Evolutionary conservation across 2,888 invertebrate genomes (phyloP).

Genomic region (Agrilus mali): DNA sequence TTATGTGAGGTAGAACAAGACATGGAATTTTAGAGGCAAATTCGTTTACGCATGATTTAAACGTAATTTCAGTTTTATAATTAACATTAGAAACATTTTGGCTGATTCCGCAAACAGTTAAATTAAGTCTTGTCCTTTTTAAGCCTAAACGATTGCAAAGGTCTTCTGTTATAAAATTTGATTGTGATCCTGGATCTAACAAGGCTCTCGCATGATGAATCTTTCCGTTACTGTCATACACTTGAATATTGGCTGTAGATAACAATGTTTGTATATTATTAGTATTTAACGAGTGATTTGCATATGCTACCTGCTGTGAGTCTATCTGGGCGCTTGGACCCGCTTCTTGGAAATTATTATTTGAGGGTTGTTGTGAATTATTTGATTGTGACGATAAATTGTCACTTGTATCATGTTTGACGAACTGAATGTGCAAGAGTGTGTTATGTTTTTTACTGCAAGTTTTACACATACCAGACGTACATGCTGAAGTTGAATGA

Average conservation of each 20-base stretch:
- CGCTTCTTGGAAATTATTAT: too few relatives aligned
- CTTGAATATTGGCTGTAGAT: background rate
- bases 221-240: background rate
- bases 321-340: too few relatives aligned
- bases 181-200: slow-evolving; percentile 4
- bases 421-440: too few relatives aligned
- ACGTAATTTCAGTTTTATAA: background rate
- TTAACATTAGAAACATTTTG: background rate
- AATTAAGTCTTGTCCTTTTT: background rate
- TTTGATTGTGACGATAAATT: too few relatives aligned
- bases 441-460: too few relatives aligned
- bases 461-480: too few relatives aligned
- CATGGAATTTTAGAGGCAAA: background rate
- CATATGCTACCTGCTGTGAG: too few relatives aligned
- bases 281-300: background rate
- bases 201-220: background rate
- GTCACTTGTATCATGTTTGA: background rate
- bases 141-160: background rate
- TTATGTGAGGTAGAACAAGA: background rate
- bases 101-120: slow-evolving; percentile 1
- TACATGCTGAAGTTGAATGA: background rate
- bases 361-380: too few relatives aligned
- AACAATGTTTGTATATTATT: background rate
- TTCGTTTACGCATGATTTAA: background rate
- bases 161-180: slow-evolving; percentile 1